A percentile compares a stretch with the other conserved stretches of the same genome.
Evolutionary conservation across 2,113 vertebrate species (phyloP).

Genomic region (Myotis yumanensis): DNA sequence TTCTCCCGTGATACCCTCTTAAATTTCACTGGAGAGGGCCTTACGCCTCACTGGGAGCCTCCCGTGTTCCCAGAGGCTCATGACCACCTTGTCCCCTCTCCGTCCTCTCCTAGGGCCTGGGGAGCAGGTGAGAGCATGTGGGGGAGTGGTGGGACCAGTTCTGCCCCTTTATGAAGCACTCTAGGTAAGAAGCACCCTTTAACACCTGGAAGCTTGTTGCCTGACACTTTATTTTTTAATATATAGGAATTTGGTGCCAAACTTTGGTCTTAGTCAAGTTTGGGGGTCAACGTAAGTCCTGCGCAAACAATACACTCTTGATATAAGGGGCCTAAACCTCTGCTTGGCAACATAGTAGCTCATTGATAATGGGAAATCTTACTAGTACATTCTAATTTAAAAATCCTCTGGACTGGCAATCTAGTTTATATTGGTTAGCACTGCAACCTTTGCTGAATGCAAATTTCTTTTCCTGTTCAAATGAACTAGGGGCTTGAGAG

Average conservation of each 20-base stretch:
- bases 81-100: neutral
- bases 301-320: neutral
- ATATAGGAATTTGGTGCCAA: neutral
- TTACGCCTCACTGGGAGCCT: neutral
- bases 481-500: neutral
- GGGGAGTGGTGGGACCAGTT: too few species aligned
- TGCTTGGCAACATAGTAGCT: neutral
- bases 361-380: neutral
- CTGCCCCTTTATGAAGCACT: neutral
- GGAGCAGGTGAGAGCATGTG: neutral
- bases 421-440: neutral
- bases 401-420: neutral
- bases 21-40: neutral
- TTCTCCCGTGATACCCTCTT: neutral
- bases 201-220: neutral
- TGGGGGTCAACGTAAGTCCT: neutral
- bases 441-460: neutral
- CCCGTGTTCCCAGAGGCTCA: neutral
- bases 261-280: neutral
- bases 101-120: neutral
- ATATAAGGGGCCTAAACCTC: neutral
- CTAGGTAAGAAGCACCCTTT: neutral
- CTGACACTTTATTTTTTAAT: neutral
- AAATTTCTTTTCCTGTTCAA: conserved; percentile 16
- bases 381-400: neutral